Percentiles rank a stretch among this genome's conserved stretches.
These are phyloP conservation scores for Lasioglossum leucozonium DNA, from an alignment of 2,888 invertebrate genomes.

Conservation along the genomic window DNA sequence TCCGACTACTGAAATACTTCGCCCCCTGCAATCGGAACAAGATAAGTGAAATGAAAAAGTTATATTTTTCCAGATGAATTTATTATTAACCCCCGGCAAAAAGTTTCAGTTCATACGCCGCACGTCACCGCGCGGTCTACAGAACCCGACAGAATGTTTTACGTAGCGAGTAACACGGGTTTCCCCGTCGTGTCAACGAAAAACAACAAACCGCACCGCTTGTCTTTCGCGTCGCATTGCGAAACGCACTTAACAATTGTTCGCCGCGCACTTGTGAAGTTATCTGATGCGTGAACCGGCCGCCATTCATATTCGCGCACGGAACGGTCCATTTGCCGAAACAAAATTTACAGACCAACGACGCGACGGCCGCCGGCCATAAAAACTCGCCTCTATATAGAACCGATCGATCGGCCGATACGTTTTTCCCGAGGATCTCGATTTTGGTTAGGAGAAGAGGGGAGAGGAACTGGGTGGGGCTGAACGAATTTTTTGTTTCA, in stretches of 20 bases:
- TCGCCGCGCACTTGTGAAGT: background rate
- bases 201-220: background rate
- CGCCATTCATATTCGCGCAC: background rate
- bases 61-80: background rate
- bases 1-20: background rate
- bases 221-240: background rate
- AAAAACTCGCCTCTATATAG: background rate
- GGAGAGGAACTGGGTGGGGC: background rate
- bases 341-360: constrained; percentile 3
- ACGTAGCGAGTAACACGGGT: background rate
- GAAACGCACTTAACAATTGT: constrained; percentile 12
- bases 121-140: background rate
- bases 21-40: background rate
- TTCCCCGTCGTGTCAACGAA: background rate
- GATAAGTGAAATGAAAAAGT: background rate
- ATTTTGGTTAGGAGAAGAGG: background rate
- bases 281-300: background rate
- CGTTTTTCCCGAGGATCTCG: constrained; percentile 11
- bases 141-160: background rate
- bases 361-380: background rate
- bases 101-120: background rate
- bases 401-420: background rate
- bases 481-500: background rate
- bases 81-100: background rate
- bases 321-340: constrained; percentile 20